phyloP scores from a whole-genome alignment of 2,113 vertebrate species.

The Loxodonta africana region DNA sequence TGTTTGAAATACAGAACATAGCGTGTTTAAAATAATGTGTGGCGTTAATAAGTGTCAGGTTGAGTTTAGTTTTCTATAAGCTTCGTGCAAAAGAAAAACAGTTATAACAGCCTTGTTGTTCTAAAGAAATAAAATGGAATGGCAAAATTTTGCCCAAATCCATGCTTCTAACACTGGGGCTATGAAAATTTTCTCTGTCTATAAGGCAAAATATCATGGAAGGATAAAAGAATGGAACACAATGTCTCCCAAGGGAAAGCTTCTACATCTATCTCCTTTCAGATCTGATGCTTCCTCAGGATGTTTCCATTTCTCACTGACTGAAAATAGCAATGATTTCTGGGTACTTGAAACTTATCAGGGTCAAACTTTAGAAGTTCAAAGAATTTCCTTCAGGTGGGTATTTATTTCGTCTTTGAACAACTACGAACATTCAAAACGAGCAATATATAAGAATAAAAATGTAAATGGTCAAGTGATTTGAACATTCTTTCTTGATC shows the following conservation, averaged over 20 bases:
- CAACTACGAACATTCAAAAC: not conserved
- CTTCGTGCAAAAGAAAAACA: not conserved
- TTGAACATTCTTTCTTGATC: not conserved
- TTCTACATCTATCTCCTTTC: not conserved
- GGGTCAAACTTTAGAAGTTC: slow-evolving; percentile 8
- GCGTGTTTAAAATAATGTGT: not conserved
- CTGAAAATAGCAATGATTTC: slow-evolving; percentile 11
- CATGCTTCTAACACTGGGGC: not conserved
- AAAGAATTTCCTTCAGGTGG: not conserved
- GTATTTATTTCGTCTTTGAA: not conserved
- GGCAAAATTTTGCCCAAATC: not conserved
- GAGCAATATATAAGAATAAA: not conserved
- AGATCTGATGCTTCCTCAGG: not conserved
- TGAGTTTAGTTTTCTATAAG: not conserved
- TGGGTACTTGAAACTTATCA: not conserved
- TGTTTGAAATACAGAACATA: not conserved
- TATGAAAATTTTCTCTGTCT: not conserved
- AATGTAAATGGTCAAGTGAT: not conserved
- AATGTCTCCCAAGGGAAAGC: not conserved
- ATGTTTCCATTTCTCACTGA: slow-evolving; percentile 32
- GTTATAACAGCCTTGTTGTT: not conserved
- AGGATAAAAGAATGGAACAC: not conserved
- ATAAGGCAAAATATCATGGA: not conserved
- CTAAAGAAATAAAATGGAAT: not conserved
- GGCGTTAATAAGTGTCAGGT: not conserved